Evolutionary conservation across 2,113 vertebrate genomes (phyloP), one percentile per base, ranked within the genome.

Genomic region (Mesitornis unicolor): DNA sequence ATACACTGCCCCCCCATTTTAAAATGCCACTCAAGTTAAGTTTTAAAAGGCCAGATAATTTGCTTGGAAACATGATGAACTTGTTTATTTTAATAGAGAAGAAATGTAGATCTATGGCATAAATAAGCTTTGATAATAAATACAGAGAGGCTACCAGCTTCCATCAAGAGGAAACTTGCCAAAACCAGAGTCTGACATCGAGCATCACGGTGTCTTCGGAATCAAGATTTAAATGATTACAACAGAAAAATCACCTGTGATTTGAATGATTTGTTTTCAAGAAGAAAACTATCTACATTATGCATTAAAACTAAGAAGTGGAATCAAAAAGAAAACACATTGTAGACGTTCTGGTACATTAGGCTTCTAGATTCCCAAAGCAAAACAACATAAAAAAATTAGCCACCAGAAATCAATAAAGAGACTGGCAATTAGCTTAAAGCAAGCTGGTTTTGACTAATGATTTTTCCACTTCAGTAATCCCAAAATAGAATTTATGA

Each of bases 371-470:
- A 91, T 82, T 93, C 87, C 89, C 78, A 89, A 95, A 95, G 84
- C 93, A 92, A 95, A 92, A 89, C 86, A 92, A 86, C 19, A 10
- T 56, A 68, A 79, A 73, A 95, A 93, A 92, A 96, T 94, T 82
- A 96, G 78, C 95, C 60, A 84, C 71, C 56, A 95, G 89, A 92
- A 95, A 89, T 86, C 65, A 95, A 64, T 56, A 60, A 14, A 86
- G 89, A 96, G 69, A 87, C 35, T 51, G 84, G 89, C 84, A 92
- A 95, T 96, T 96, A 96, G 73, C 81, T 91, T 82, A 78, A 16
- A 91, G 80, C 87, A 94, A 95, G 92, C 87, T 95, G 87, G 87
- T 95, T 81, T 86, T 92, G 51, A 91, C 84, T 95, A 91, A 96
- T 50, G 43, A 75, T 82, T 91, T 87, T 87, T 75, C 40, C 24